Evolutionary conservation across 2,797 vertebrate species (phyloP).

Genomic region (Eulemur rubriventer): DNA sequence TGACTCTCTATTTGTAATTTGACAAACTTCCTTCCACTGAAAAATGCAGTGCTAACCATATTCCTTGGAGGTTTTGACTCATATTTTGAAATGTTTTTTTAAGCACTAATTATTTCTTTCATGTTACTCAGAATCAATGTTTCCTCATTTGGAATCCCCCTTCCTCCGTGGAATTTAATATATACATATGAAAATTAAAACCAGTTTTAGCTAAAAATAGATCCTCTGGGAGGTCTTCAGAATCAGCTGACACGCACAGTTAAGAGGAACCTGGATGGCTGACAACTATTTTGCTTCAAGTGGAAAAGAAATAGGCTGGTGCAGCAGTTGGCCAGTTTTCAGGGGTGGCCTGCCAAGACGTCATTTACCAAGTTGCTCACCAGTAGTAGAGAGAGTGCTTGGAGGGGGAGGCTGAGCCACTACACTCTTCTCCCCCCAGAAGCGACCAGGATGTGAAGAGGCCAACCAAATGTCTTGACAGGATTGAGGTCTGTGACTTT

Average conservation of each 20-base stretch:
- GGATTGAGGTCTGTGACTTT: not conserved
- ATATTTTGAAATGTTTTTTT: slow-evolving; percentile 58
- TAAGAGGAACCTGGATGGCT: slow-evolving; percentile 60
- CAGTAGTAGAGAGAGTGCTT: not conserved
- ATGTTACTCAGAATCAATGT: slow-evolving; percentile 28
- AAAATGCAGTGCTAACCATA: slow-evolving; percentile 40
- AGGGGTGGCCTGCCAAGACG: slow-evolving; percentile 31
- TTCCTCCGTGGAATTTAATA: slow-evolving; percentile 62
- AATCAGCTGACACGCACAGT: slow-evolving; percentile 63
- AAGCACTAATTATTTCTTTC: slow-evolving; percentile 71
- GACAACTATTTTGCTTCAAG: slow-evolving; percentile 44
- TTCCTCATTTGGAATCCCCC: slow-evolving; percentile 68
- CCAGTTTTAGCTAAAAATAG: slow-evolving; percentile 68
- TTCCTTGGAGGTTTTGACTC: slow-evolving; percentile 56
- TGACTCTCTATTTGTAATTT: not conserved
- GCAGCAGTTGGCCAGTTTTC: slow-evolving; percentile 31
- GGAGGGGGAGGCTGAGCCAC: not conserved
- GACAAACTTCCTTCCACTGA: slow-evolving; percentile 6
- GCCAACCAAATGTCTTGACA: not conserved
- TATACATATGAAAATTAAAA: slow-evolving; percentile 69
- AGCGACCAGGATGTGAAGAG: not conserved
- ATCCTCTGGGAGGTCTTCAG: slow-evolving; percentile 49
- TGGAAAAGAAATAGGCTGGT: slow-evolving; percentile 25
- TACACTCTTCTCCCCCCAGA: not conserved
- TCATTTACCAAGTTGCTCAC: not conserved